A percentile compares a stretch with the other conserved stretches of the same genome.
Evolutionary conservation across 2,797 vertebrate genomes (phyloP).

Genomic region (Coregonus sp.): DNA sequence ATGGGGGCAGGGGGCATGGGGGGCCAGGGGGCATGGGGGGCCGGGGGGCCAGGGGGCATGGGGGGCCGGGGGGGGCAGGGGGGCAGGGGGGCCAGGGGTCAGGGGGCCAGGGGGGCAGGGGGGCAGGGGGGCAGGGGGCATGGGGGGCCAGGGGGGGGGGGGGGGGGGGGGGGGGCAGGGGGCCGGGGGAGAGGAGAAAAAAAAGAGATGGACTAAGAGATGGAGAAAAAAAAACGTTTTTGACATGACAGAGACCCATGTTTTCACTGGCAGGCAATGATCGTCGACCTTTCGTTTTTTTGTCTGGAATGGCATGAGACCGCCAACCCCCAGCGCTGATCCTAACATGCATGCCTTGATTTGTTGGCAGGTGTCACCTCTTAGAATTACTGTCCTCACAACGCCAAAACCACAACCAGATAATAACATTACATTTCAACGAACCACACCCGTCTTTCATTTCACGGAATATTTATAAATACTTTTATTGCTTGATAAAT

Average conservation of each 20-base stretch:
- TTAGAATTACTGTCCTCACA: conserved; percentile 15
- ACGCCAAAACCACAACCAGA: conserved; percentile 20
- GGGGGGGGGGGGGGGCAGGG: too few species aligned
- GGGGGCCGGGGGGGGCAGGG: background rate
- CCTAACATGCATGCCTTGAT: conserved; percentile 47
- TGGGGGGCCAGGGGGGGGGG: too few species aligned
- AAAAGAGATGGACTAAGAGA: too few species aligned
- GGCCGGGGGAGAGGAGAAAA: conserved; percentile 33
- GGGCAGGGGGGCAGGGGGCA: too few species aligned
- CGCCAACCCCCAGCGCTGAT: conserved; percentile 37
- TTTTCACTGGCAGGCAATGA: conserved; percentile 45
- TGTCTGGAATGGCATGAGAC: conserved; percentile 47
- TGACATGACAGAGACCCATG: conserved; percentile 57
- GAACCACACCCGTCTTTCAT: background rate
- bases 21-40: conserved; percentile 12
- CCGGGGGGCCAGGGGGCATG: conserved; percentile 9
- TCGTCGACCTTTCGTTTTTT: conserved; percentile 62
- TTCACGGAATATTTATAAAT: background rate
- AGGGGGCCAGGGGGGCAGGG: too few species aligned
- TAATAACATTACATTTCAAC: background rate
- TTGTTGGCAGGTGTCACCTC: background rate
- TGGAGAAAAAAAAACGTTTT: conserved; percentile 60
- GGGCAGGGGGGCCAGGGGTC: too few species aligned
- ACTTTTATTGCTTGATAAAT: conserved; percentile 18
- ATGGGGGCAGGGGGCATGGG: too few species aligned